Evolutionary conservation across 2,113 vertebrate genomes (phyloP).

Genomic region (Antennarius striatus): DNA sequence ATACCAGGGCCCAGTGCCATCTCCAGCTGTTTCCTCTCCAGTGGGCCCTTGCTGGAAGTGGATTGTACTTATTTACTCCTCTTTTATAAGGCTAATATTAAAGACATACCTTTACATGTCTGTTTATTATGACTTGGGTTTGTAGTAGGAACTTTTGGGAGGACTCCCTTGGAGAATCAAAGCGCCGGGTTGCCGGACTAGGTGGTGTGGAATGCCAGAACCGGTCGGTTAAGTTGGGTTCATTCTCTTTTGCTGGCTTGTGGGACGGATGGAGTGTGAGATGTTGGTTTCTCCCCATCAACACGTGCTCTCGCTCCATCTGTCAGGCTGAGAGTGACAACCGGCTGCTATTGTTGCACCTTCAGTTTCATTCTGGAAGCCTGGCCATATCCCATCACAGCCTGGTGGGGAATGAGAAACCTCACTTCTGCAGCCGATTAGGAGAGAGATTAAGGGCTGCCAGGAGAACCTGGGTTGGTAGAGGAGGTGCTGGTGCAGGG

Average conservation of each 20-base stretch:
- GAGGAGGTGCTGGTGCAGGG: conserved; percentile 71
- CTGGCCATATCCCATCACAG: conserved; percentile 51
- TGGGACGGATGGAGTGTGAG: conserved; percentile 4
- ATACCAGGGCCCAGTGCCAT: conserved; percentile 68
- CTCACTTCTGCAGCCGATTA: conserved; percentile 74
- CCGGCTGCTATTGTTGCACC: conserved; percentile 14
- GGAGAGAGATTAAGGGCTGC: conserved; percentile 71
- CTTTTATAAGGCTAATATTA: conserved; percentile 63
- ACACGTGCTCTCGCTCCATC: no score
- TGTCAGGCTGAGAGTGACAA: no score
- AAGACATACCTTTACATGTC: conserved; percentile 58
- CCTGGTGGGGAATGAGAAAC: conserved; percentile 66
- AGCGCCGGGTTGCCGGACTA: conserved; percentile 37
- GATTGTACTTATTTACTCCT: conserved; percentile 65
- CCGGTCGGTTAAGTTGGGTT: conserved; percentile 37
- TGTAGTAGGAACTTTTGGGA: conserved; percentile 47
- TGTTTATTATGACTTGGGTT: conserved; percentile 66
- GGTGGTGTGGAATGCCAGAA: conserved; percentile 27
- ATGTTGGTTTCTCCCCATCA: no score
- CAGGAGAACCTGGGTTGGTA: conserved; percentile 63
- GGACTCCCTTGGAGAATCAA: conserved; percentile 57
- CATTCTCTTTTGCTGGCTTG: conserved; percentile 23
- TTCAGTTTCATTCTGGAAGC: conserved; percentile 49
- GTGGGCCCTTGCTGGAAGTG: conserved; percentile 55
- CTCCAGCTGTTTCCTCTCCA: conserved; percentile 74